Evolutionary conservation across 1,140 invertebrate species (phyloP).

Genomic region (Nephila pilipes): DNA sequence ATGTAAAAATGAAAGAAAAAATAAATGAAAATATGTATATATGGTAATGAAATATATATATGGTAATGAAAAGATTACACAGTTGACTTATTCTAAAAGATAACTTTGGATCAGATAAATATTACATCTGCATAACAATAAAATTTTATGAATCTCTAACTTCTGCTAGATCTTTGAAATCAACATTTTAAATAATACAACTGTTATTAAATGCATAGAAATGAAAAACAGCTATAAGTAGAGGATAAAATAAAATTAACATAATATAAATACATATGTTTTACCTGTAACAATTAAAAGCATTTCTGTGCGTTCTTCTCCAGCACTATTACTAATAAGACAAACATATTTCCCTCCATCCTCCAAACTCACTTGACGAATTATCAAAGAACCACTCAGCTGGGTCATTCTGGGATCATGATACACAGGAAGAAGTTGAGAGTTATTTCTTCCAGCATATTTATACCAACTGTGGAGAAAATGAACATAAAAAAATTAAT

Average conservation of each 20-base stretch:
- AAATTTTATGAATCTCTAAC: too few relatives aligned
- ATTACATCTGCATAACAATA: too few relatives aligned
- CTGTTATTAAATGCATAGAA: too few relatives aligned
- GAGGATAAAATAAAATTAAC: too few relatives aligned
- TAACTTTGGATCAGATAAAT: too few relatives aligned
- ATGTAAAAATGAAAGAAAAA: too few relatives aligned
- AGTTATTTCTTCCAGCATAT: constrained; percentile 77
- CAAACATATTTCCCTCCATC: constrained; percentile 82
- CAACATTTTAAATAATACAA: too few relatives aligned
- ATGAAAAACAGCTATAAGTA: too few relatives aligned
- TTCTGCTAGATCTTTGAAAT: too few relatives aligned
- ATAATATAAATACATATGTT: neutral
- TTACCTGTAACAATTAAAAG: constrained; percentile 81
- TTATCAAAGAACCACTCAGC: constrained; percentile 77
- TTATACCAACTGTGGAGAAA: constrained; percentile 73
- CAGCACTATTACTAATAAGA: constrained; percentile 81
- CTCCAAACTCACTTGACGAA: constrained; percentile 78
- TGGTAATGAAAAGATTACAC: neutral
- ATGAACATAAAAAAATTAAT: neutral
- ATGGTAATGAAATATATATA: too few relatives aligned
- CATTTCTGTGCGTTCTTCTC: constrained; percentile 79
- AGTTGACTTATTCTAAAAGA: too few relatives aligned
- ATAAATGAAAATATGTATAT: too few relatives aligned
- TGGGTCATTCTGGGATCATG: constrained; percentile 75
- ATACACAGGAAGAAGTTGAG: constrained; percentile 77